Evolutionary conservation across 2,888 invertebrate species (phyloP), one percentile per base, ranked within the genome.

Genomic region (Fragum fragum): DNA sequence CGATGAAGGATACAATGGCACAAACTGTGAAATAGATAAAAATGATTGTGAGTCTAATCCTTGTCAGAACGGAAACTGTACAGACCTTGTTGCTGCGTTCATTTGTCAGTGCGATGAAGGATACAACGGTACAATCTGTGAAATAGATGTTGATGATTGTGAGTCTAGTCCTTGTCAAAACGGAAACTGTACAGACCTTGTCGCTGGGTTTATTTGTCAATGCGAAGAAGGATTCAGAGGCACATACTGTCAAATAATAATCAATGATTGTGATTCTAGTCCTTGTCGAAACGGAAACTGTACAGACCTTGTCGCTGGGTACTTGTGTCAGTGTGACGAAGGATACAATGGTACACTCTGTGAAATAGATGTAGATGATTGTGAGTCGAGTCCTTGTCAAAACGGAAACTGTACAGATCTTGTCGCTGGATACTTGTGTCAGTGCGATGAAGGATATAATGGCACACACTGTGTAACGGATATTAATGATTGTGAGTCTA

Each of bases 281-380:
- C 98, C 98, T 0, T 99, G 98, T 92, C 95, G 95, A 85, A 98
- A 98, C 94, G 98, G 97, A 0, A 96, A 96, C 1, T 99, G 98
- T 93, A 80, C 87, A 0, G 87, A 90, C 70, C 76, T 83, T 11
- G 85, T 90, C n/a, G 91, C 91, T 39, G 91, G 92, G 5, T 91
- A 87, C 75, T 80, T 39, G 5, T 94, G 94, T 86, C 81, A 87
- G 55, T 98, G 98, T 91, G 94, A 96, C 0, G 93, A 96, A 0
- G 95, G 96, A 23, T 97, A 95, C 93, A 95, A 96, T 0, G 91
- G 91, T 18, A 68, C 77, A 16, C 88, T 83, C 74, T 91, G 91
- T 82, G 82, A 90, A 39, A 71, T 81, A 11, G 72, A 87, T 23
- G 26, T 57, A 1, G 21, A 57, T 26, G 57, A 57, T 21, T 57